phyloP scores from a whole-genome alignment of 2,797 vertebrate species.

The Enteromius fasciolatus region DNA sequence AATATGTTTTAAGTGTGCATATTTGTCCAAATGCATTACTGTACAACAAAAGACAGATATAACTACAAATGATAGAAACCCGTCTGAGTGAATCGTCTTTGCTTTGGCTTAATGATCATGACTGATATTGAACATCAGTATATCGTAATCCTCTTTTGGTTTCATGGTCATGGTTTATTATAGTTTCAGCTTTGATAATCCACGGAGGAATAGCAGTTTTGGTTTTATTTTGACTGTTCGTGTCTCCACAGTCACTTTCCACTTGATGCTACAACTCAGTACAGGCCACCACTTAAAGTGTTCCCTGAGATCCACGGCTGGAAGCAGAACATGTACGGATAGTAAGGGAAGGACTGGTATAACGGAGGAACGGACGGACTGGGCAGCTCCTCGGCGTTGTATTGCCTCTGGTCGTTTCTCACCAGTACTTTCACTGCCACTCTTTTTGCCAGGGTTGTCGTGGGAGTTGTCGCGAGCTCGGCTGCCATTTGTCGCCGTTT shows the following conservation, averaged over 20 bases:
- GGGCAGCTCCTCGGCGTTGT: conserved; percentile 60
- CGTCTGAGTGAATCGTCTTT: not conserved
- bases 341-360: conserved; percentile 72
- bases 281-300: conserved; percentile 63
- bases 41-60: not conserved
- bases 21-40: conserved; percentile 9
- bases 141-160: not conserved
- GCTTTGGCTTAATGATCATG: conserved; percentile 16
- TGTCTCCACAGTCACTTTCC: conserved; percentile 1
- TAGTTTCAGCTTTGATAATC: conserved; percentile 4
- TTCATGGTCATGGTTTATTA: not conserved
- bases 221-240: not conserved
- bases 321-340: conserved; percentile 74
- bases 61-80: not conserved
- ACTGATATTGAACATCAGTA: not conserved
- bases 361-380: conserved; percentile 65
- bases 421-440: conserved; percentile 80
- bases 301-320: conserved; percentile 70
- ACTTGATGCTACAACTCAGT: conserved; percentile 48
- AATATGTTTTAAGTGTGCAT: not conserved
- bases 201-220: not conserved
- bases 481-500: conserved; percentile 77
- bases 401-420: conserved; percentile 74
- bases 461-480: conserved; percentile 61
- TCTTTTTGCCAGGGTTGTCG: conserved; percentile 67